These are phyloP conservation scores for Plecturocebus donacophilus DNA, from an alignment of 2,113 vertebrate genomes.

Conservation along the genomic window DNA sequence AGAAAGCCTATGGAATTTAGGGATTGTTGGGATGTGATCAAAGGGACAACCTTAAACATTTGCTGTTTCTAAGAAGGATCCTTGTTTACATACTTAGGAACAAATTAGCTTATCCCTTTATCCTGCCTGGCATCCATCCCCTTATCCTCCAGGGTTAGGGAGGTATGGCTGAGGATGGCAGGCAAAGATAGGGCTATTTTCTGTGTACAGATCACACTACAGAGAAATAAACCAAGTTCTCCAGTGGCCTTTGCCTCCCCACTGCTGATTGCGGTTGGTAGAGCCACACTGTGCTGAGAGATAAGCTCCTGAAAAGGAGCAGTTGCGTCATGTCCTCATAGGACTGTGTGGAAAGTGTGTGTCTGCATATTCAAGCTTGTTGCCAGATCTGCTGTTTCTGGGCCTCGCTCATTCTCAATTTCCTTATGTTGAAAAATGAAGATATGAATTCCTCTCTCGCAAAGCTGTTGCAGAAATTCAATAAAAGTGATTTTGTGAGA, in stretches of 20 bases:
- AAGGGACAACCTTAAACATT: background rate
- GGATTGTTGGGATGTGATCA: background rate
- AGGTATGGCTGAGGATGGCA: background rate
- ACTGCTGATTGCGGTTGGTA: background rate
- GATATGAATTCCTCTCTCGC: rapidly evolving
- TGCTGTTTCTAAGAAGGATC: background rate
- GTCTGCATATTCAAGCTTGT: rapidly evolving
- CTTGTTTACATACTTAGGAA: background rate
- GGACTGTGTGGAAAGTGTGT: rapidly evolving
- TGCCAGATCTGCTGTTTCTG: no score
- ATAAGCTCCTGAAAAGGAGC: background rate
- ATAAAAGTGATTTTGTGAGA: background rate
- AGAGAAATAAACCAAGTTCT: background rate
- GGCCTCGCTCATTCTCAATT: background rate
- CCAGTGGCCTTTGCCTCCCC: background rate
- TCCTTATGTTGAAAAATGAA: background rate
- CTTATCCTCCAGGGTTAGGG: background rate
- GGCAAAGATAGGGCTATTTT: background rate
- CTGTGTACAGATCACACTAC: background rate
- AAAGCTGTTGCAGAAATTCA: background rate
- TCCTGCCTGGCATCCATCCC: background rate
- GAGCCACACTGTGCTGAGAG: background rate
- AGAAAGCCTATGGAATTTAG: background rate
- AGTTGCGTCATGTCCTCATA: rapidly evolving
- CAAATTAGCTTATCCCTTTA: rapidly evolving